phyloP scores from a whole-genome alignment of 1,140 invertebrate genomes.

The Lepidotrigona ventralis region DNA sequence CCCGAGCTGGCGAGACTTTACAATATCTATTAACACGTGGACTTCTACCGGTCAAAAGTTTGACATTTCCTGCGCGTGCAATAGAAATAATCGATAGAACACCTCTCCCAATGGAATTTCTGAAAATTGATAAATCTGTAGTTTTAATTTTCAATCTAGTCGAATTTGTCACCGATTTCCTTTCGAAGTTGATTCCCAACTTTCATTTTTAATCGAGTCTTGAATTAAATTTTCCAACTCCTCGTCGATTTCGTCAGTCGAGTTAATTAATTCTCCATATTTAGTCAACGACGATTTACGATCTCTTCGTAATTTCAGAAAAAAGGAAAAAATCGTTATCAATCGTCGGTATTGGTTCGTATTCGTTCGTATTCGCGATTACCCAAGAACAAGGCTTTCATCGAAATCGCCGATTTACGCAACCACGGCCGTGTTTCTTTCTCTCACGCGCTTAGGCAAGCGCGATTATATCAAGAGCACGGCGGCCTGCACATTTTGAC shows the following conservation, averaged over 20 bases:
- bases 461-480: slow-evolving; percentile 48
- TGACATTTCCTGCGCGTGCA: neutral
- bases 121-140: no score
- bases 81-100: no score
- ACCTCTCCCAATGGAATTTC: no score
- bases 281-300: no score
- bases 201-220: no score
- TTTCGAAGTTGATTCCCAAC: no score
- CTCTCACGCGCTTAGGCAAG: slow-evolving; percentile 29
- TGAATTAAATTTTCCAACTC: no score
- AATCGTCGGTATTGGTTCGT: neutral
- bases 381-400: slow-evolving; percentile 2
- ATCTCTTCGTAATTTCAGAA: neutral
- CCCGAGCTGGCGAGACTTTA: neutral
- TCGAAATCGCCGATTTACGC: slow-evolving; percentile 6
- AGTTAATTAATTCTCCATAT: no score
- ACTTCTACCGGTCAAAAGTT: neutral
- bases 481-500: slow-evolving; percentile 48
- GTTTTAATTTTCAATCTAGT: no score
- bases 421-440: slow-evolving; percentile 26
- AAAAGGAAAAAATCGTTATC: no score
- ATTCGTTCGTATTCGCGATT: neutral
- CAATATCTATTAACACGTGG: neutral
- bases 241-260: no score
- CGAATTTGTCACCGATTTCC: no score